These are phyloP conservation scores for Cyanoliseus patagonus DNA, from an alignment of 2,113 vertebrate genomes.

Conservation along the genomic window DNA sequence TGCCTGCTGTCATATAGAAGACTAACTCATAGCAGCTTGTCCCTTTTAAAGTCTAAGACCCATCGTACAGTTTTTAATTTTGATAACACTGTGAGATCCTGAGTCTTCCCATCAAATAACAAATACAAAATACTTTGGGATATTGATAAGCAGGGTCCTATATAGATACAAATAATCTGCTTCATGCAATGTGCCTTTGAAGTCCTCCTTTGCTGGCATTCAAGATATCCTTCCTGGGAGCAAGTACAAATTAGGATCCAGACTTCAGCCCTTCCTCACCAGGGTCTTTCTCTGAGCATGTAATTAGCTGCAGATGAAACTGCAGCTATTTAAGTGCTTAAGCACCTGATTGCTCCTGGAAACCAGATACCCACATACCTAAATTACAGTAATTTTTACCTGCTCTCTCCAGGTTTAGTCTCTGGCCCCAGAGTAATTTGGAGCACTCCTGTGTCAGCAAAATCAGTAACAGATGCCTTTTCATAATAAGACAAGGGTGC, in stretches of 20 bases:
- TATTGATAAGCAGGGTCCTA: background rate
- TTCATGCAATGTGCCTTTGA: background rate
- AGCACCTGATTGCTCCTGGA: constrained; percentile 1
- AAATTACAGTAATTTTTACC: background rate
- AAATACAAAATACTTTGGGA: background rate
- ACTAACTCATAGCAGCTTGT: background rate
- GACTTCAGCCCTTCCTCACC: background rate
- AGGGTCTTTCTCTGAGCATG: background rate
- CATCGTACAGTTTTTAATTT: background rate
- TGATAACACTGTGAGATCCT: background rate
- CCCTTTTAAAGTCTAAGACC: background rate
- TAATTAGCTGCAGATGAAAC: constrained; percentile 26
- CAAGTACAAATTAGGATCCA: background rate
- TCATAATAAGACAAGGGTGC: background rate
- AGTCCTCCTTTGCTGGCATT: background rate
- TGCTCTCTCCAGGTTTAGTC: background rate
- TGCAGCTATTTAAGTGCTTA: constrained; percentile 11
- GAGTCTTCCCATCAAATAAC: background rate
- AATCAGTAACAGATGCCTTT: background rate
- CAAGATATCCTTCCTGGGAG: background rate
- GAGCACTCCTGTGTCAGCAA: background rate
- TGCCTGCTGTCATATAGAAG: background rate
- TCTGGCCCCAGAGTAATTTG: background rate
- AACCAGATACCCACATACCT: background rate
- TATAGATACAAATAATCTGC: background rate